These are phyloP conservation scores for Tachycineta bicolor DNA, from an alignment of 2,113 vertebrate genomes.

Conservation along the genomic window DNA sequence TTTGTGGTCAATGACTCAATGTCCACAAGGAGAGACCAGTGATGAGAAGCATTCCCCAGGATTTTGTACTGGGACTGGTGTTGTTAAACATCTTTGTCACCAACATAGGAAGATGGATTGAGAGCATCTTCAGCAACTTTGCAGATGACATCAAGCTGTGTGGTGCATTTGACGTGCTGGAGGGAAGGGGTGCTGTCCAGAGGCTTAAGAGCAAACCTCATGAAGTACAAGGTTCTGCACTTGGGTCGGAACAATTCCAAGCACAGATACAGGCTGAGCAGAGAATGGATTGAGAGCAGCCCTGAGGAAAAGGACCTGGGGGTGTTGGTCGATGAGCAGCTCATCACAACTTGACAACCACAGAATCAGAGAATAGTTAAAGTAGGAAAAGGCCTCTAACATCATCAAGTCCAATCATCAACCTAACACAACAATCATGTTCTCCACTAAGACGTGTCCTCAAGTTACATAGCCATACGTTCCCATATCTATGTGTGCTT, in stretches of 20 bases:
- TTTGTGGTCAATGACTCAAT: neutral
- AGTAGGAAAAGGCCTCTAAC: neutral
- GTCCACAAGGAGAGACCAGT: neutral
- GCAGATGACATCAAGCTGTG: neutral
- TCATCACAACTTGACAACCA: neutral
- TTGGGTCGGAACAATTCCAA: neutral
- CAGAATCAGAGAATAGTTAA: neutral
- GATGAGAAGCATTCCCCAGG: neutral
- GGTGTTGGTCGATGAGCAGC: neutral
- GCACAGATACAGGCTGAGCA: neutral
- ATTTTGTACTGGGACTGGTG: neutral
- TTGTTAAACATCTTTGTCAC: neutral
- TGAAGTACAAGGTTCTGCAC: neutral
- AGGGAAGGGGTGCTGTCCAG: neutral
- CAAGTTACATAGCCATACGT: fast-evolving
- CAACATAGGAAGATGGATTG: neutral
- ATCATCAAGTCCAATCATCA: neutral
- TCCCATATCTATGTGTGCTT: neutral
- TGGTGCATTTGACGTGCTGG: fast-evolving
- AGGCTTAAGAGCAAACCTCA: neutral
- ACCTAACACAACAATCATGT: neutral
- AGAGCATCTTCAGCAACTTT: neutral
- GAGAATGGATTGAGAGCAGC: neutral
- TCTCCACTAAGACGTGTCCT: neutral
- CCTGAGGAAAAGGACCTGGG: neutral